Conservation (phyloP, 64 coral and sea anemone species). For the Pocillopora damicornis region DNA sequence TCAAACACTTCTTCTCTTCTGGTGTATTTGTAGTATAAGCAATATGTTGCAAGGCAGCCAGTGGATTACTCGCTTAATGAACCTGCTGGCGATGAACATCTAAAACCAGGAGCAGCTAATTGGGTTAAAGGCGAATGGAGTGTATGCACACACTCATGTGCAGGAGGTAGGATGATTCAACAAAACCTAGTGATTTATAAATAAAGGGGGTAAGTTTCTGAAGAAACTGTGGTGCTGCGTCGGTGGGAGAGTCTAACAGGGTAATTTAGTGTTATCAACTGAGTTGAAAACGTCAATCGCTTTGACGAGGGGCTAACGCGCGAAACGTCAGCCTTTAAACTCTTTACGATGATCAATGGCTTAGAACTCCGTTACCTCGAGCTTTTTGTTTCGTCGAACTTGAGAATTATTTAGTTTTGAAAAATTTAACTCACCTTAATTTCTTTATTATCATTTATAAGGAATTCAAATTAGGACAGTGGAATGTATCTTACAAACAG, state of each 20-base stretch:
- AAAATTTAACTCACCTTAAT: background rate
- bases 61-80: conserved; percentile 5
- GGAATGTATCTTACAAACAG: conserved; percentile 50
- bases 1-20: background rate
- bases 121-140: conserved; percentile 63
- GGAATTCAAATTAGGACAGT: conserved; percentile 67
- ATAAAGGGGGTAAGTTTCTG: too few relatives aligned
- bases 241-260: too few relatives aligned
- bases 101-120: background rate
- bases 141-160: conserved; percentile 59
- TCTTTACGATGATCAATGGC: too few relatives aligned
- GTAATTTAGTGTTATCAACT: too few relatives aligned
- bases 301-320: too few relatives aligned
- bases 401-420: too few relatives aligned
- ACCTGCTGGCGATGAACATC: background rate
- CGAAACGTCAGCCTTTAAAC: too few relatives aligned
- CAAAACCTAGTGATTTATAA: background rate
- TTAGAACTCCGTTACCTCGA: too few relatives aligned
- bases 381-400: too few relatives aligned
- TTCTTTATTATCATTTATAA: background rate
- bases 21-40: conserved; percentile 7
- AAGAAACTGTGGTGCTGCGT: too few relatives aligned
- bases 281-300: too few relatives aligned
- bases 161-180: conserved; percentile 48
- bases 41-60: background rate